Evolutionary conservation across 2,888 invertebrate genomes (phyloP).

Genomic region (Andricus curvator): DNA sequence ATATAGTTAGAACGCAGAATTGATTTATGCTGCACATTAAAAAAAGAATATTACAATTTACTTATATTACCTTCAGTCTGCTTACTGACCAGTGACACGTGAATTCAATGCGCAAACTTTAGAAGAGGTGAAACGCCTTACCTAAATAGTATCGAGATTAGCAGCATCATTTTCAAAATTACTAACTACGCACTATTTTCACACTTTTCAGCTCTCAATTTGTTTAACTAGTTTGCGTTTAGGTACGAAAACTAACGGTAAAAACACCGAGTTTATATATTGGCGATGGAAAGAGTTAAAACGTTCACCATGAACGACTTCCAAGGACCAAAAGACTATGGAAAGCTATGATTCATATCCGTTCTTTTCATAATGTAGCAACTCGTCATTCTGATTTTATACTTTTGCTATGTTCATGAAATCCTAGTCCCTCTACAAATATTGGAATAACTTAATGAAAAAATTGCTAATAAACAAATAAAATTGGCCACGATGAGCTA

Average conservation of each 20-base stretch:
- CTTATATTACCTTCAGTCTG: slow-evolving; percentile 1
- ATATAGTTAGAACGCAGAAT: not conserved
- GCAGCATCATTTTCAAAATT: not conserved
- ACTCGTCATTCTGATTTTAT: not conserved
- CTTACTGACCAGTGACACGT: slow-evolving; percentile 3
- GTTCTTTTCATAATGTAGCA: not conserved
- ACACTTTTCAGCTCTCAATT: not conserved
- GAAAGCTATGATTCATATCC: not conserved
- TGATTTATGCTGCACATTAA: not conserved
- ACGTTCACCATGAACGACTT: not conserved
- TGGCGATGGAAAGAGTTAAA: not conserved
- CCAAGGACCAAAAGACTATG: not conserved
- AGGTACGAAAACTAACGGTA: not conserved
- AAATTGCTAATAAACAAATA: too few species aligned
- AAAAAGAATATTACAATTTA: too few species aligned
- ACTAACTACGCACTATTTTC: not conserved
- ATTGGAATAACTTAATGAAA: not conserved
- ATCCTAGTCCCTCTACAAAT: not conserved
- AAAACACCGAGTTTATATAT: not conserved
- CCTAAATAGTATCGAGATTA: not conserved
- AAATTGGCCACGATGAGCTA: too few species aligned
- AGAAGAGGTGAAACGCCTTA: not conserved
- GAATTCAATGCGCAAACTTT: not conserved
- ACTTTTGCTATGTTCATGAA: too few species aligned
- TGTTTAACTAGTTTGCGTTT: not conserved